Evolutionary conservation across 2,797 vertebrate species (phyloP), one percentile per base, ranked within the genome.

Genomic region (Smutsia gigantea): DNA sequence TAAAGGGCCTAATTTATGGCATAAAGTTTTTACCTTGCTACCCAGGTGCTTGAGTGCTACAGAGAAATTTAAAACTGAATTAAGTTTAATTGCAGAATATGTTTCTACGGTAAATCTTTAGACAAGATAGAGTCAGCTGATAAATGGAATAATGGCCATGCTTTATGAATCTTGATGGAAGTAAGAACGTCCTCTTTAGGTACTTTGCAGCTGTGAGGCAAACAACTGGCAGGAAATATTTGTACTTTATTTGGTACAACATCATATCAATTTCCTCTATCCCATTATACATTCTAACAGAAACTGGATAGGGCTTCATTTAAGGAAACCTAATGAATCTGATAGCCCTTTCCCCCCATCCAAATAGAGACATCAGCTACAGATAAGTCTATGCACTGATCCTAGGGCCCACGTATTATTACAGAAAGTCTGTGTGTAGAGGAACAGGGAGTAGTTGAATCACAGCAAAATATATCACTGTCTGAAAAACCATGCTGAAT

Each of bases 41-140:
- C 7, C 18, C 4, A 75, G 68, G 12, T 63, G 42, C 53, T 81
- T 13, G 9, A 42, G 63, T 49, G 27, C 39, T 90, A 61, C 77
- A 77, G 17, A 77, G 46, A 34, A 59, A 90, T 85, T 87, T 57
- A 90, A n/a, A 94, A 82, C 29, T 66, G 66, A 95, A 34, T 87
- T 95, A 74, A 82, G 42, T 85, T 87, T 92, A 66, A 85, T 46
- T 87, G 29, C 4, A 57, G 29, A 97, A 87, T 91, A 39, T 81
- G 68, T 89, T 96, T 92, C 25, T 31, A 79, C 25, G 69, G 39
- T 72, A 87, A 87, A 66, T 82, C 64, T 94, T 97, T 74, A 92
- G 69, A 87, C 4, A 77, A 18, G 49, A 39, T 53, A 69, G 31
- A 57, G 1, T 81, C 31, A 78, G 57, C 42, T 93, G 77, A 72